These are phyloP conservation scores for Ametastegia equiseti DNA, from an alignment of 2,888 invertebrate genomes.

Conservation along the genomic window DNA sequence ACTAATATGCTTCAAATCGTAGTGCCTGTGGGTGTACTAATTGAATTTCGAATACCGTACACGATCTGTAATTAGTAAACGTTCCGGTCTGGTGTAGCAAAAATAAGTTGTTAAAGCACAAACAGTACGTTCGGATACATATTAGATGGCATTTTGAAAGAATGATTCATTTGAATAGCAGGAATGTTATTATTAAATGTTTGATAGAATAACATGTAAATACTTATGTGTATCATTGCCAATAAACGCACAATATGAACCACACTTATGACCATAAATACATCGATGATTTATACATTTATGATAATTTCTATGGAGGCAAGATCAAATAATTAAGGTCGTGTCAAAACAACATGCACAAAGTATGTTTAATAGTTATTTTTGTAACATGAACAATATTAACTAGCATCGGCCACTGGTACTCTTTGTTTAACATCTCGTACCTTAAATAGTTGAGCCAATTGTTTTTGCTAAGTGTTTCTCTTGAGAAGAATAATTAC, in stretches of 20 bases:
- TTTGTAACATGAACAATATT: slow-evolving; percentile 62
- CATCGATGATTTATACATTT: slow-evolving; percentile 48
- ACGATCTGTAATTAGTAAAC: slow-evolving; percentile 17
- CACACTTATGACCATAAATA: slow-evolving; percentile 39
- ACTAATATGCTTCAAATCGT: slow-evolving; percentile 5
- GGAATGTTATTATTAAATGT: slow-evolving; percentile 8
- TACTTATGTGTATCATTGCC: neutral
- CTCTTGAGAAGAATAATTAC: slow-evolving; percentile 34
- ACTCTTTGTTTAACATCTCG: slow-evolving; percentile 55
- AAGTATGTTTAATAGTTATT: slow-evolving; percentile 52
- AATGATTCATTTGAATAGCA: slow-evolving; percentile 22
- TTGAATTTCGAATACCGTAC: slow-evolving; percentile 2
- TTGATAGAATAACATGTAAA: neutral
- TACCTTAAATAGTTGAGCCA: slow-evolving; percentile 70
- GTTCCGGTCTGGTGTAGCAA: slow-evolving; percentile 38
- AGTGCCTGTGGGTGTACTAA: slow-evolving; percentile 8
- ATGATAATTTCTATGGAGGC: slow-evolving; percentile 69
- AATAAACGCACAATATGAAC: slow-evolving; percentile 13
- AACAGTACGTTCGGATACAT: slow-evolving; percentile 23
- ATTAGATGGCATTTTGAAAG: neutral
- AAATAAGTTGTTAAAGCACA: slow-evolving; percentile 30
- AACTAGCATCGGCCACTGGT: slow-evolving; percentile 66
- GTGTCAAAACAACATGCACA: slow-evolving; percentile 52
- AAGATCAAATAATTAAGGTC: slow-evolving; percentile 66
- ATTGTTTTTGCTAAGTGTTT: slow-evolving; percentile 53